A percentile compares a stretch with the other conserved stretches of the same genome.
Evolutionary conservation across 2,797 vertebrate genomes (phyloP).

Genomic region (Halcyon smyrnensis): DNA sequence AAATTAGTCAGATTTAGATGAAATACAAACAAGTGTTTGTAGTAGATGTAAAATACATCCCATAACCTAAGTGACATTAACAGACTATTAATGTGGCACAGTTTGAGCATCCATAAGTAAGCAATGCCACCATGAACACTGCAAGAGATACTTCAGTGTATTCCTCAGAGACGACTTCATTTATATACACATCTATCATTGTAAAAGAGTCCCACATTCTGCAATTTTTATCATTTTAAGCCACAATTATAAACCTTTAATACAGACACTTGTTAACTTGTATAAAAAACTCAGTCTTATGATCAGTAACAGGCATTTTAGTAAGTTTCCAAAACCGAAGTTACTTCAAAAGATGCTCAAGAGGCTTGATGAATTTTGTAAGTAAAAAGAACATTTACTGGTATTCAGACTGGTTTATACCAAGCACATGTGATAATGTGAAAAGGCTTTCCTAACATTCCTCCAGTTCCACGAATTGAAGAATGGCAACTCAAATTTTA

Average conservation of each 20-base stretch:
- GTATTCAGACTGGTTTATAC: neutral
- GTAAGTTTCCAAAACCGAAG: neutral
- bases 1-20: constrained; percentile 65
- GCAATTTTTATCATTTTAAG: neutral
- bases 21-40: constrained; percentile 47
- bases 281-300: neutral
- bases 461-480: neutral
- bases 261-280: neutral
- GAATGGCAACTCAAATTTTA: neutral
- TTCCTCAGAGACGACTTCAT: neutral
- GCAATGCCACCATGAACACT: neutral
- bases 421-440: neutral
- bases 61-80: constrained; percentile 21
- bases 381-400: neutral
- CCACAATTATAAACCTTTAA: neutral
- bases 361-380: neutral
- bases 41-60: constrained; percentile 32
- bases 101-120: neutral
- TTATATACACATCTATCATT: neutral
- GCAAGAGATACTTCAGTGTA: neutral
- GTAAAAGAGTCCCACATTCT: neutral
- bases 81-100: constrained; percentile 8
- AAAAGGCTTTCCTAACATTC: neutral
- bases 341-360: neutral
- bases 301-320: neutral